Base-by-base conservation (phyloP, 2,113 vertebrate genomes). In the Burhinus bistriatus region DNA sequence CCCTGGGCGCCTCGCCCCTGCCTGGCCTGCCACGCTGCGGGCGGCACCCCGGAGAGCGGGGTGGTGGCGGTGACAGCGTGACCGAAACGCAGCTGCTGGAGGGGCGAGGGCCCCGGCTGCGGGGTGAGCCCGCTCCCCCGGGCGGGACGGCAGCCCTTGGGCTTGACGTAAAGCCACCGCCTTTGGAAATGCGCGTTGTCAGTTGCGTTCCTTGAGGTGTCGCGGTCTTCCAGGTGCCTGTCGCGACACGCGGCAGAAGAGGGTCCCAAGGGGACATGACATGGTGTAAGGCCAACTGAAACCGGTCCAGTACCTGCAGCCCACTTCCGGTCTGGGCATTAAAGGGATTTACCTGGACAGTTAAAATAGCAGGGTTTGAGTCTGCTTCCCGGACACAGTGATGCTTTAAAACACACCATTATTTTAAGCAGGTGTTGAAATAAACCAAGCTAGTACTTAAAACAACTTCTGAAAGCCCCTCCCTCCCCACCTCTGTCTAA, bases 191-290 rank as follows among this genome's bases (percentile, higher is more conserved):
- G 11, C 2, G 25, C 2, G 13, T 5, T 2, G 1, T 5, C 30
- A 0, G 38, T 2, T 3, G 58, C 12, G 2, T 10, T 4, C 6
- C 9, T 3, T 0, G 71, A 7, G 6, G 49, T 19, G 15, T 20
- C 9, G 7, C 36, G 0, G 42, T 1, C 27, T 15, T 9, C 18
- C 44, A 0, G 36, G 45, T 23, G 40, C 51, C 52, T 59, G 20
- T 30, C 2, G 0, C 0, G 26, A 6, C 40, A 0, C 0, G 0
- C 0, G 0, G 9, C 30, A 0, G 9, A 2, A 12, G 30, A 18
- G 32, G 25, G 45, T 32, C 26, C 40, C 34, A 0, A 6, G 34
- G 12, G 65, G 9, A 1, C 3, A 1, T 1, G 47, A 3, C 2
- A 1, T 2, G 1, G n/a, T 0, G 32, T 11, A 1, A 18, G 23